Evolutionary conservation across 2,113 vertebrate genomes (phyloP).

Genomic region (Grammomys surdaster): DNA sequence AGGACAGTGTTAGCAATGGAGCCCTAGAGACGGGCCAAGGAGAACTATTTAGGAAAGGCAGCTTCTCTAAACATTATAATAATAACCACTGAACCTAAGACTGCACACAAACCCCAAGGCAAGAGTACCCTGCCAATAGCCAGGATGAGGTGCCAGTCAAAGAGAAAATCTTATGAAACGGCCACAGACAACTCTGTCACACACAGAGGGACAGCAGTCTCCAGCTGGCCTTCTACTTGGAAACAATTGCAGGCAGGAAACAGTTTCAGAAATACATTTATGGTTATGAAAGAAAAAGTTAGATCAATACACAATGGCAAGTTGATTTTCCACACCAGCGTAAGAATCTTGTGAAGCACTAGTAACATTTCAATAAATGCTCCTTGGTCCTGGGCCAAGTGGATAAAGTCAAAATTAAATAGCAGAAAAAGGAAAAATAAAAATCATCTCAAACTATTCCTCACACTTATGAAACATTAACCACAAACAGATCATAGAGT

Average conservation of each 20-base stretch:
- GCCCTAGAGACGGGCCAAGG: background rate
- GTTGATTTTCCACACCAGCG: constrained; percentile 14
- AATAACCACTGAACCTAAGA: constrained; percentile 27
- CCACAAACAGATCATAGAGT: background rate
- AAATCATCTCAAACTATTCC: background rate
- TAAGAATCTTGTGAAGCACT: background rate
- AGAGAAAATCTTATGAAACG: background rate
- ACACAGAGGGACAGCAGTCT: background rate
- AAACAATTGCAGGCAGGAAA: background rate
- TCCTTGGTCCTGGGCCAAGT: background rate
- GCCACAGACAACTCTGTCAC: background rate
- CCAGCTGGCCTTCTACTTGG: background rate
- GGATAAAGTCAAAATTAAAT: background rate
- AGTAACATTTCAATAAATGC: background rate
- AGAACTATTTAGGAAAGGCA: background rate
- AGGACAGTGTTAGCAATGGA: background rate
- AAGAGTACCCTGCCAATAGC: background rate
- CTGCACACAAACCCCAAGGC: constrained; percentile 1
- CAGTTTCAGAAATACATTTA: background rate
- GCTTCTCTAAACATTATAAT: background rate
- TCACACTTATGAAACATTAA: background rate
- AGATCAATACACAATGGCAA: background rate
- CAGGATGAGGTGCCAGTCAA: background rate
- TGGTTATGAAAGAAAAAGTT: background rate
- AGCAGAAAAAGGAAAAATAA: background rate